A percentile compares a stretch with the other conserved stretches of the same genome.
Evolutionary conservation across 2,888 invertebrate genomes (phyloP).

Genomic region (Archaeoteleia sp.): DNA sequence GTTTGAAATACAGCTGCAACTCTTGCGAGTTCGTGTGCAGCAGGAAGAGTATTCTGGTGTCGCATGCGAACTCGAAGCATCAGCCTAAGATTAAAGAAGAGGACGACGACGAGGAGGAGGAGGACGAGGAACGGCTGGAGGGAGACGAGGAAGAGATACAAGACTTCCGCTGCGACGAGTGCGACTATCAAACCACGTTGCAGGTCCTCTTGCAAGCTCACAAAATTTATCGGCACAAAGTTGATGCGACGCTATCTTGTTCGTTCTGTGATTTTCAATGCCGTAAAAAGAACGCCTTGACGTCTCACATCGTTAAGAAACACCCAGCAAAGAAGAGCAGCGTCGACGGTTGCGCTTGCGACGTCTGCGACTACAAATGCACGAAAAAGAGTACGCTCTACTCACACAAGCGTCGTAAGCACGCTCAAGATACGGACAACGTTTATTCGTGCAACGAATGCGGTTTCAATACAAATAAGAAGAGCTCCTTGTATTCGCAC

Average conservation of each 20-base stretch:
- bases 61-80: slow-evolving; percentile 30
- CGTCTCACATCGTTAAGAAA: slow-evolving; percentile 54
- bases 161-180: slow-evolving; percentile 36
- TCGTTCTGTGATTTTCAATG: slow-evolving; percentile 55
- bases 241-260: slow-evolving; percentile 31
- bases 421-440: slow-evolving; percentile 40
- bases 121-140: not conserved
- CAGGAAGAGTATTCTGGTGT: slow-evolving; percentile 35
- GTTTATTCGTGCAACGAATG: slow-evolving; percentile 68
- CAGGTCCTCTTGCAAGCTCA: slow-evolving; percentile 50
- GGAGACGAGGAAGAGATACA: slow-evolving; percentile 14
- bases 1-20: slow-evolving; percentile 3
- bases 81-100: not conserved
- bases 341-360: slow-evolving; percentile 57
- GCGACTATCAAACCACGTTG: slow-evolving; percentile 32
- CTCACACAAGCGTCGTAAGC: slow-evolving; percentile 66
- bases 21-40: slow-evolving; percentile 51
- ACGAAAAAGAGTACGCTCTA: slow-evolving; percentile 65
- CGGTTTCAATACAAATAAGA: slow-evolving; percentile 65
- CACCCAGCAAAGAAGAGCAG: slow-evolving; percentile 38
- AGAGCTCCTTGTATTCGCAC: slow-evolving; percentile 68
- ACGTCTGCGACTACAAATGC: slow-evolving; percentile 66
- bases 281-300: slow-evolving; percentile 46
- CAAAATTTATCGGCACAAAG: slow-evolving; percentile 3
- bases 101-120: slow-evolving; percentile 6